Evolutionary conservation across 2,113 vertebrate species (phyloP).

Genomic region (Amphilophus citrinellus): DNA sequence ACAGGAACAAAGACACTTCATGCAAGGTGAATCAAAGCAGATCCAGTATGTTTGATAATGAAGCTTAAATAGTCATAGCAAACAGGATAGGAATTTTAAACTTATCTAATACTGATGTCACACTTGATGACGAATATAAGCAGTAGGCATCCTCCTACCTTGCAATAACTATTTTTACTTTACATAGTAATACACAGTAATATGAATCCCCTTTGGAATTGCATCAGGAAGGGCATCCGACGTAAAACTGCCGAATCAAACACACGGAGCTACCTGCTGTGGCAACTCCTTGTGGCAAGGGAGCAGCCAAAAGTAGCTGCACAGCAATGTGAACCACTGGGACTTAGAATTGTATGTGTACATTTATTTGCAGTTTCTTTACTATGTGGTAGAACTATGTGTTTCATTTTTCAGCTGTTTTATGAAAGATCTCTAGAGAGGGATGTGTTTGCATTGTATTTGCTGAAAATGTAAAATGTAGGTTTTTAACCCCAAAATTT

Average conservation of each 20-base stretch:
- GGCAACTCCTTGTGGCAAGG: too few species aligned
- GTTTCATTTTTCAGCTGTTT: too few species aligned
- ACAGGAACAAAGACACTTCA: constrained; percentile 34
- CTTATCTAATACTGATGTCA: constrained; percentile 23
- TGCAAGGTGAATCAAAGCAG: constrained; percentile 39
- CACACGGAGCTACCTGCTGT: not conserved
- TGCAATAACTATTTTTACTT: not conserved
- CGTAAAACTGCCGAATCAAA: not conserved
- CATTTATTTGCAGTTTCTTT: not conserved
- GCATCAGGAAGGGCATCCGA: not conserved
- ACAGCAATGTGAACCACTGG: too few species aligned
- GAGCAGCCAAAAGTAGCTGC: too few species aligned
- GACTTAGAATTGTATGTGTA: not conserved
- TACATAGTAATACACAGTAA: not conserved
- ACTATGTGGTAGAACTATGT: too few species aligned
- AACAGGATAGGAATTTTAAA: constrained; percentile 13
- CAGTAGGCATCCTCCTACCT: constrained; percentile 1
- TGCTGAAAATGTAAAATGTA: too few species aligned
- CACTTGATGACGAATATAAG: constrained; percentile 12
- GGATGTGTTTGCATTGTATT: too few species aligned
- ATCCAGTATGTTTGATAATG: not conserved
- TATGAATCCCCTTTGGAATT: constrained; percentile 1
- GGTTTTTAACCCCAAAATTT: too few species aligned
- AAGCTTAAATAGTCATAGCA: constrained; percentile 17
- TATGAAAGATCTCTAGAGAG: too few species aligned